A percentile compares a stretch with the other conserved stretches of the same genome.
Conservation (phyloP, 2,113 vertebrate genomes). For the Phaetusa simplex region DNA sequence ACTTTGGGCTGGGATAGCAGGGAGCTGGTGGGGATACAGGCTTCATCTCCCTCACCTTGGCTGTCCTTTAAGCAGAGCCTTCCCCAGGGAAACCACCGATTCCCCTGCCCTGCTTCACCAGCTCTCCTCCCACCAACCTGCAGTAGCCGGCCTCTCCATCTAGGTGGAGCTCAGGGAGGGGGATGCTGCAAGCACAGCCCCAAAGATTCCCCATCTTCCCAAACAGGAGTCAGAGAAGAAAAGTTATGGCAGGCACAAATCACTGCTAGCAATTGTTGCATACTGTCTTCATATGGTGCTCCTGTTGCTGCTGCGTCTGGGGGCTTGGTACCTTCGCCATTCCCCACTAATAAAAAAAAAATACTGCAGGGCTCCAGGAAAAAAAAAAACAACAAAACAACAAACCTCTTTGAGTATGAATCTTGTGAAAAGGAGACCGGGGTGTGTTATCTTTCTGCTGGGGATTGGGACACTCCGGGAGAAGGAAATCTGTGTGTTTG, state of each 20-base stretch:
- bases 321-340: fast-evolving
- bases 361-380: not conserved
- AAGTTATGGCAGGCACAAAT: not conserved
- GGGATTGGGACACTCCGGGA: not conserved
- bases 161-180: not conserved
- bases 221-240: not conserved
- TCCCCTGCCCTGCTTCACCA: not conserved
- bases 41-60: not conserved
- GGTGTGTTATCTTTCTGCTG: not conserved
- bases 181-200: not conserved
- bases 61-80: not conserved
- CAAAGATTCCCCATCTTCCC: not conserved
- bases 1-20: not conserved
- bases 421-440: not conserved
- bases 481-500: not conserved
- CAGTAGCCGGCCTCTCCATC: not conserved
- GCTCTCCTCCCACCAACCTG: not conserved
- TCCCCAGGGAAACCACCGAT: not conserved
- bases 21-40: not conserved
- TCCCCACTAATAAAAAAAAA: not conserved
- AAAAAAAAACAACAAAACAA: not conserved
- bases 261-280: not conserved
- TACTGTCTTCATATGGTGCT: not conserved
- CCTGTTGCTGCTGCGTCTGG: not conserved
- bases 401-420: not conserved